These are phyloP conservation scores for Aegotheles bennettii DNA, from an alignment of 2,113 vertebrate genomes.

Conservation along the genomic window DNA sequence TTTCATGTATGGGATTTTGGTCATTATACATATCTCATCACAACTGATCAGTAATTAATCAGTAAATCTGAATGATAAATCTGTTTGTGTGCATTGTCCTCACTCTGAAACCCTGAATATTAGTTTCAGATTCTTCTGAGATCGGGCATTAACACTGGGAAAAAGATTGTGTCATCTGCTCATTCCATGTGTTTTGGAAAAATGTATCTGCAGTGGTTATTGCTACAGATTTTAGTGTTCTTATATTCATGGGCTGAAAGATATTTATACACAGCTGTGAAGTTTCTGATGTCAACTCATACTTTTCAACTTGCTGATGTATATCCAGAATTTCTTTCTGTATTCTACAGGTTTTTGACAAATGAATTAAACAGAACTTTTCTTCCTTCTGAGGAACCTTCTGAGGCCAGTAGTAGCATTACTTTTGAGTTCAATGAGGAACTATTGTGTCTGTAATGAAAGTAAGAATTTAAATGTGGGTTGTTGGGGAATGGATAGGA, in stretches of 20 bases:
- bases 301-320: background rate
- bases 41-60: background rate
- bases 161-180: background rate
- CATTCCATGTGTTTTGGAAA: background rate
- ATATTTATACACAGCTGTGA: background rate
- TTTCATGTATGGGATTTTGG: background rate
- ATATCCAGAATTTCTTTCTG: background rate
- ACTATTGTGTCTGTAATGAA: background rate
- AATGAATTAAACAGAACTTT: background rate
- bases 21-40: background rate
- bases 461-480: background rate
- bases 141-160: background rate
- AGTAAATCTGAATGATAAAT: background rate
- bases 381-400: background rate
- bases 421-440: background rate
- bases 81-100: background rate
- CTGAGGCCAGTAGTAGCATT: background rate
- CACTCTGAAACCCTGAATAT: background rate
- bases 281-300: background rate
- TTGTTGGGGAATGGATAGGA: background rate
- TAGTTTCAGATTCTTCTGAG: background rate
- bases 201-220: background rate
- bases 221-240: background rate
- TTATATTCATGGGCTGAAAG: background rate
- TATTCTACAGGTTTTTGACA: background rate